Percentiles rank a stretch among this genome's conserved stretches.
Conservation (phyloP, 2,113 vertebrate species). For the Callipepla squamata region DNA sequence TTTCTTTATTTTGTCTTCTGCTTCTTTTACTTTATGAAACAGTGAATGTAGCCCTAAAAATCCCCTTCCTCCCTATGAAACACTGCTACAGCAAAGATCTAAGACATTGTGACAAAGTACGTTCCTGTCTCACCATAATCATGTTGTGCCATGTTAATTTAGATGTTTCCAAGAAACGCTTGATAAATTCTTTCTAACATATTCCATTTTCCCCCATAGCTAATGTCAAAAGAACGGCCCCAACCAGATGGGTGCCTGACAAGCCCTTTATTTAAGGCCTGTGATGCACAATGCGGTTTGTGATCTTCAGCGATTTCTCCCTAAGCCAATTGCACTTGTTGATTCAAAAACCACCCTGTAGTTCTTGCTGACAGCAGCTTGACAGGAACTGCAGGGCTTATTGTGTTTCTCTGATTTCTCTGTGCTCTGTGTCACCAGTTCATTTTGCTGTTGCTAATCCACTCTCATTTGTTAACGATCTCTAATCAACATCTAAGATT, state of each 20-base stretch:
- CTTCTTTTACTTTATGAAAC: neutral
- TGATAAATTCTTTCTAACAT: neutral
- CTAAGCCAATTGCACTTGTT: neutral
- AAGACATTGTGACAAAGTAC: neutral
- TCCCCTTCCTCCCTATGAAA: fast-evolving
- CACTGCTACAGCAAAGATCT: neutral
- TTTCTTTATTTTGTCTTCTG: neutral
- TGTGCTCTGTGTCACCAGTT: neutral
- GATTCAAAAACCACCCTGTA: neutral
- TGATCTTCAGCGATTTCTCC: neutral
- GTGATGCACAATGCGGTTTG: neutral
- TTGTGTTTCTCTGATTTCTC: neutral
- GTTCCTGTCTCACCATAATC: neutral
- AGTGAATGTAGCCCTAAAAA: neutral
- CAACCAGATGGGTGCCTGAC: neutral
- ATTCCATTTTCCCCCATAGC: neutral
- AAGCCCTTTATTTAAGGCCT: neutral
- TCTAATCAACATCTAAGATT: neutral
- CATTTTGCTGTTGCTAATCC: neutral
- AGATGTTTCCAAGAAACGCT: neutral
- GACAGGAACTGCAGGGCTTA: neutral
- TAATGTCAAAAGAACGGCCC: neutral
- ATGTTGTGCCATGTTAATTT: neutral
- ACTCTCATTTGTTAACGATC: neutral
- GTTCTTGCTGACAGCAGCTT: neutral